Base-by-base conservation (phyloP, 2,797 vertebrate species). In the Gallinago solitaria region DNA sequence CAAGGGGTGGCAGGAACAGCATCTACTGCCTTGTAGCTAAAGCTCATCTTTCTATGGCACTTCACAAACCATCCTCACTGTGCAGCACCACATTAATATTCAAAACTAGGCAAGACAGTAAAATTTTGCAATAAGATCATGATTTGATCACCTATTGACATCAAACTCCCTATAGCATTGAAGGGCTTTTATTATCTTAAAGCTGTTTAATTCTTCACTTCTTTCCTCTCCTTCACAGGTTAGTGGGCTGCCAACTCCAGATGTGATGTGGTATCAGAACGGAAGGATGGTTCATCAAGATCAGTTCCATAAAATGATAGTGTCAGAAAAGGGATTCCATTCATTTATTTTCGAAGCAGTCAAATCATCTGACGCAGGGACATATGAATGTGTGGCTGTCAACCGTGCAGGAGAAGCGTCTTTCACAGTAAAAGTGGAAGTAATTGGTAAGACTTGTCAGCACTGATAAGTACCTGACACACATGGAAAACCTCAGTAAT, bases 281-380 rank as follows among this genome's bases (percentile, higher is more conserved):
- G 98, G 99, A 51, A 99, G 98, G 97, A 98, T 98, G 88, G 98
- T 99, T 65, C 98, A 99, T 20, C 98, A 99, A 16, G 99, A 99
- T 59, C 99, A 99, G 87, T 98, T 99, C 95, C 99, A 99, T 71
- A 99, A 99, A 98, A 99, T 99, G 99, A 98, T 99, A 90, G 99
- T 99, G 94, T 99, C 99, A 95, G 99, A 99, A 96, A 99, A 99
- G 78, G 99, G 98, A 64, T 98, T 99, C 97, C 99, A 99, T 96
- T 99, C 99, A 0, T 99, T 99, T 95, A 99, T 99, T 97, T 99
- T 99, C 63, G 99, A 99, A 98, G 98, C 99, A 16, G 98, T 99
- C 82, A 99, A 99, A 4, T 97, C 98, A 86, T 98, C 99, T 83
- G 99, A 99, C 35, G 99, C 99, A 30, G 99, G 99, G 19, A 97